Base-by-base conservation (phyloP, 2,113 vertebrate genomes). In the Chloroceryle aenea region DNA sequence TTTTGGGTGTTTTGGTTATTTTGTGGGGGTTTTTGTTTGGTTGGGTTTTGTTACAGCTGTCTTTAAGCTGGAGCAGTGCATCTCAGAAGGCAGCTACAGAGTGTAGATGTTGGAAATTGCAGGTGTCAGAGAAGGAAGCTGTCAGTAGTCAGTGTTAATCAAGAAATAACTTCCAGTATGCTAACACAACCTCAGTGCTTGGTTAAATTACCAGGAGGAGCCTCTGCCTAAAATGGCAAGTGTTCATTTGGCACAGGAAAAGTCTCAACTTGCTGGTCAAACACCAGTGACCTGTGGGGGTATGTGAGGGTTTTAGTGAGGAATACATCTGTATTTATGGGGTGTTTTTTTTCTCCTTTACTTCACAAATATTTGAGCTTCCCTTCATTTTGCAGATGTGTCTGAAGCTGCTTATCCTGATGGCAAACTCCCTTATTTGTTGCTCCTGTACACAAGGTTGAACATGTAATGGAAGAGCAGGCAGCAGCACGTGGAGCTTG, bases 231-330 rank as follows among this genome's bases (percentile, higher is more conserved):
- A 76, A 61, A 38, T 67, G 32, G 85, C 61, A 32, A 48, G 48
- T 30, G 25, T 16, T 86, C 53, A 8, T 85, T 75, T 89, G 75
- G 58, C 85, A 18, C 27, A 53, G 62, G 30, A 45, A 7, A 56
- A 61, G n/a, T 42, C 62, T 30, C 26, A 45, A 53, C 73, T 68
- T 62, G 16, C 42, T 9, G 6, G 48, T 34, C 43, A 73, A 64
- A n/a, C 42, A 30, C 19, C 45, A 38, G 0, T 66, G 63, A n/a
- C 10, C 3, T 2, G 0, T 72, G 47, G 43, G 36, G 34, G 8
- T 17, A 16, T 42, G 82, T 22, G 52, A 48, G 36, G 25, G 12
- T 9, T 91, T 61, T 62, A 62, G n/a, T 69, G 40, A 88, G 23
- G 34, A 47, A 53, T 90, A 7, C 3, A 13, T 42, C 23, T 29